phyloP scores from a whole-genome alignment of 2,113 vertebrate species.

The Anoplopoma fimbria region DNA sequence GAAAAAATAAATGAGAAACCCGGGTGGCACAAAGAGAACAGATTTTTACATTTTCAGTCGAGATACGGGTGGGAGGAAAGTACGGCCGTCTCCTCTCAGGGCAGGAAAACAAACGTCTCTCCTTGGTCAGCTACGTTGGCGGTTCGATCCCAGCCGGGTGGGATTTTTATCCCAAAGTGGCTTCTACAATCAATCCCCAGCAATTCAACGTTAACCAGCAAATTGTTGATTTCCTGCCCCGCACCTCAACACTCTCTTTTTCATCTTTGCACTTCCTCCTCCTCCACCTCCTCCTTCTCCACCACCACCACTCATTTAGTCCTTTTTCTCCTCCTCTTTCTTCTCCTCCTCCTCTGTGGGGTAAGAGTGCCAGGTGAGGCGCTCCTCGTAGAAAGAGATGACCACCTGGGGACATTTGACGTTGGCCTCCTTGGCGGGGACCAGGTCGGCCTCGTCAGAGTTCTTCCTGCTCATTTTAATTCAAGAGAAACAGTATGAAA shows the following conservation, averaged over 20 bases:
- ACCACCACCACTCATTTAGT: slow-evolving; percentile 83
- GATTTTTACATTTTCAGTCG: slow-evolving; percentile 9
- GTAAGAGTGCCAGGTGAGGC: slow-evolving; percentile 97
- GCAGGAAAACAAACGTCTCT: slow-evolving; percentile 54
- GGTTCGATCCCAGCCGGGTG: slow-evolving; percentile 1
- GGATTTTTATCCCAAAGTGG: slow-evolving; percentile 33
- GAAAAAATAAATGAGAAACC: slow-evolving; percentile 35
- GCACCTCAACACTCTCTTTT: slow-evolving; percentile 8
- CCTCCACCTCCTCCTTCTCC: slow-evolving; percentile 77
- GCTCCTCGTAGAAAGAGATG: slow-evolving; percentile 98
- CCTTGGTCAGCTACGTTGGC: slow-evolving; percentile 51
- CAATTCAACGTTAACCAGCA: slow-evolving; percentile 34
- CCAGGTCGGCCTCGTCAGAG: slow-evolving; percentile 96
- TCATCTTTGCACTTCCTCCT: slow-evolving; percentile 25
- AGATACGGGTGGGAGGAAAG: slow-evolving; percentile 54
- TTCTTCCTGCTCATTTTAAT: slow-evolving; percentile 87
- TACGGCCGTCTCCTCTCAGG: slow-evolving; percentile 15
- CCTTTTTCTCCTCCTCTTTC: slow-evolving; percentile 89
- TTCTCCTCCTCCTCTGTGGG: slow-evolving; percentile 97
- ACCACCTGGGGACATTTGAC: slow-evolving; percentile 98
- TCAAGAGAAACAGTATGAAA: neutral
- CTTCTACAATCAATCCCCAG: slow-evolving; percentile 32
- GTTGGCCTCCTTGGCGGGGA: slow-evolving; percentile 97
- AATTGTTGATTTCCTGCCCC: slow-evolving; percentile 51
- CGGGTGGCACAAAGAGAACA: slow-evolving; percentile 54